Base-by-base conservation (phyloP, 2,113 vertebrate species). In the Channa argus region DNA sequence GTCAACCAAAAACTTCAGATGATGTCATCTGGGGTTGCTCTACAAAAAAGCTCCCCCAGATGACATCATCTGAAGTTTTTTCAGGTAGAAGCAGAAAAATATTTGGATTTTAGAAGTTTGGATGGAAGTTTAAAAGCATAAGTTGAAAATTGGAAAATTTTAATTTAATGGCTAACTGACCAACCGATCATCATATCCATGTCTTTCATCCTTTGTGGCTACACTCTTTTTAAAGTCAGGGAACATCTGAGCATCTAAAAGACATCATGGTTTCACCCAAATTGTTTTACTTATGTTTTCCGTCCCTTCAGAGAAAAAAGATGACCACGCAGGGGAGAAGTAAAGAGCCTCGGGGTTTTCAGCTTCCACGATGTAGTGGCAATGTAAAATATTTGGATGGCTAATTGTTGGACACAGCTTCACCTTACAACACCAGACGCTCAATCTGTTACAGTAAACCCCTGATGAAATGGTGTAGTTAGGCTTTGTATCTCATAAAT, bases 401-500 rank as follows among this genome's bases (percentile, higher is more conserved):
- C 37, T 36, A 24, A 24, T 37, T 15, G 61, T 34, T 41, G 47
- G 12, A 11, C 13, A 54, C 39, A 41, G 39, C 2, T 51, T 14
- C 33, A 34, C 4, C 24, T 56, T n/a, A 33, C 24, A 43, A 11
- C 0, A 5, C 47, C 37, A 15, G 12, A 5, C 36, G 45, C 36
- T 60, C 11, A 12, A 6, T 39, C 39, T 11, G 54, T 36, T 36
- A 4, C 11, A 24, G 36, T 13, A 46, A 68, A 51, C 14, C 8
- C 43, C 8, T 41, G 39, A 70, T 36, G 33, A 33, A 44, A 11
- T 6, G 36, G 55, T 47, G 34, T 54, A 45, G 8, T 41, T 53
- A 34, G 55, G 55, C 15, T 37, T 37, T 11, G 43, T 15, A 53
- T 62, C 45, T 53, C 33, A 47, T 63, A 55, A 33, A 71, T 61